phyloP scores from a whole-genome alignment of 1,140 invertebrate genomes.

The Aphelinus atriplicis region DNA sequence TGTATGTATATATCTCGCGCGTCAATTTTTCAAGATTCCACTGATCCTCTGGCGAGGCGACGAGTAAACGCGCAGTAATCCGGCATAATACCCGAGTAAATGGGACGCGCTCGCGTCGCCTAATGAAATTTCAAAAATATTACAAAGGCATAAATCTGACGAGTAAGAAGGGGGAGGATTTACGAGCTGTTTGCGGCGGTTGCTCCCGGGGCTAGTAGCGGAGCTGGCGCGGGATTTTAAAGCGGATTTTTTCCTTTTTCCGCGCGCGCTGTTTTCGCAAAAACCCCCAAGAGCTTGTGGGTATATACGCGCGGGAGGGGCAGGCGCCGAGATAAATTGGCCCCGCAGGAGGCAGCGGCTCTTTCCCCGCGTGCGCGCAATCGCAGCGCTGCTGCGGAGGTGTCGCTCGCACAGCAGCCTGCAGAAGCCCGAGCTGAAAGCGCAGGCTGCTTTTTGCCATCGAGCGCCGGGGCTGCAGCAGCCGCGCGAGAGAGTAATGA shows the following conservation, averaged over 20 bases:
- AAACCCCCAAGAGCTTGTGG: slow-evolving; percentile 12
- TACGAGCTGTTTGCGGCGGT: background rate
- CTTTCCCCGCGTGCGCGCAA: background rate
- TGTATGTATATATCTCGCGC: too few species aligned
- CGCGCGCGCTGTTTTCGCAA: background rate
- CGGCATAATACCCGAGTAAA: slow-evolving; percentile 9
- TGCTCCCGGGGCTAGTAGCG: background rate
- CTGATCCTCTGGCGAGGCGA: background rate
- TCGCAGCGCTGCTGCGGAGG: background rate
- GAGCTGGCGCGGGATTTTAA: slow-evolving; percentile 2
- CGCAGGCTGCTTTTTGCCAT: slow-evolving; percentile 23
- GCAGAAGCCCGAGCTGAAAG: background rate
- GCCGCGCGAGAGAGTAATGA: slow-evolving; percentile 7
- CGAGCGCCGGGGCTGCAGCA: background rate
- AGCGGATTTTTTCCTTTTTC: background rate
- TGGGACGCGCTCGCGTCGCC: background rate
- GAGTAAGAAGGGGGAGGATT: slow-evolving; percentile 3
- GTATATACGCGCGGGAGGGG: background rate
- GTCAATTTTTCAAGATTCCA: too few species aligned
- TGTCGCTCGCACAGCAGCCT: background rate
- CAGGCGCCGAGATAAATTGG: slow-evolving; percentile 17
- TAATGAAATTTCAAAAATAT: background rate
- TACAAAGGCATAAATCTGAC: background rate
- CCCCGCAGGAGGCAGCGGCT: slow-evolving; percentile 7
- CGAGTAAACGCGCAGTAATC: background rate